These are phyloP conservation scores for Eufriesea mexicana DNA, from an alignment of 1,140 invertebrate species.

Conservation along the genomic window DNA sequence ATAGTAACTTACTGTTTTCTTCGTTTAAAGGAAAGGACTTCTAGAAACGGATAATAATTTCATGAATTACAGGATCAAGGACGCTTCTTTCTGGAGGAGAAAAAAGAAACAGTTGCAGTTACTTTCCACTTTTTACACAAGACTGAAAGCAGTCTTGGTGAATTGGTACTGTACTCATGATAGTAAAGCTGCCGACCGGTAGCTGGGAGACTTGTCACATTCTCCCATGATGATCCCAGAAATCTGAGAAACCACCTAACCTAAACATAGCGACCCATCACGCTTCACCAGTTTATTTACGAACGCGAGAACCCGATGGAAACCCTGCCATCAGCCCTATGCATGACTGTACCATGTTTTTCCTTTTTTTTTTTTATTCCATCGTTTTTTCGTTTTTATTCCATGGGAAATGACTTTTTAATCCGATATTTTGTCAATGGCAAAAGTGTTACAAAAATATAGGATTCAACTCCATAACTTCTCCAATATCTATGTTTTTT, in stretches of 20 bases:
- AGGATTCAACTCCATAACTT: too few species aligned
- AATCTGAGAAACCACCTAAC: constrained; percentile 66
- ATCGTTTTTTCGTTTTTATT: background rate
- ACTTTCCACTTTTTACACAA: background rate
- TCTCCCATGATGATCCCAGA: constrained; percentile 54
- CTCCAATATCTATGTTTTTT: too few species aligned
- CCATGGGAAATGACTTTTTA: background rate
- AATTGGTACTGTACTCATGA: constrained; percentile 20
- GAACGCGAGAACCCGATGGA: constrained; percentile 52
- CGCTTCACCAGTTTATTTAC: constrained; percentile 62
- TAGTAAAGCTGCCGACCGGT: constrained; percentile 32
- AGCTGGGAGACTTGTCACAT: constrained; percentile 45
- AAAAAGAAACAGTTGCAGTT: too few species aligned
- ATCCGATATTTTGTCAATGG: background rate
- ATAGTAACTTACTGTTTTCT: too few species aligned
- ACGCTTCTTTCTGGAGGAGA: background rate
- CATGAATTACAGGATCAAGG: background rate
- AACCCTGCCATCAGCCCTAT: constrained; percentile 30
- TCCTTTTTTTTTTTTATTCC: background rate
- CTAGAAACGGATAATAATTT: too few species aligned
- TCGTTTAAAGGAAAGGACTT: too few species aligned
- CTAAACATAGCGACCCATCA: constrained; percentile 66
- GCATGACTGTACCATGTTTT: background rate
- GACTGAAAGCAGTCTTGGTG: background rate
- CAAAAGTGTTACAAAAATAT: too few species aligned